A percentile compares a stretch with the other conserved stretches of the same genome.
Evolutionary conservation across 2,888 invertebrate species (phyloP).

Genomic region (Iphiclides podalirius): DNA sequence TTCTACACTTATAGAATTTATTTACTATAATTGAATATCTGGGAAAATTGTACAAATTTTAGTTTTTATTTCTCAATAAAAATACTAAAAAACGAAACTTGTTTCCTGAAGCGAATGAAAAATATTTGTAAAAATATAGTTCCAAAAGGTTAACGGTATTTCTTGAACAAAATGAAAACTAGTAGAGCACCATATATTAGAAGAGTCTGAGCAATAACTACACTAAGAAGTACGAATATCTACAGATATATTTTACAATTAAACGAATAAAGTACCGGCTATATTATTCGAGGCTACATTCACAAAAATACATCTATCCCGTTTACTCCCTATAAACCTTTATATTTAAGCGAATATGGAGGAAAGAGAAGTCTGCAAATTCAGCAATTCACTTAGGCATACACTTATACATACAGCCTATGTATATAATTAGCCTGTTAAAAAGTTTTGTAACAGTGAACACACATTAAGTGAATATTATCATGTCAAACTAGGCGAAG

Average conservation of each 20-base stretch:
- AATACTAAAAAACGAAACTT: too few species aligned
- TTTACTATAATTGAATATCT: too few species aligned
- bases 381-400: constrained; percentile 42
- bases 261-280: constrained; percentile 6
- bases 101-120: constrained; percentile 2
- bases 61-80: too few species aligned
- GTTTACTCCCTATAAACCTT: constrained; percentile 50
- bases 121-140: constrained; percentile 9
- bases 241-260: constrained; percentile 21
- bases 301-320: constrained; percentile 29
- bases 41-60: too few species aligned
- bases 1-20: too few species aligned
- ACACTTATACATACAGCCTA: constrained; percentile 59
- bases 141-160: constrained; percentile 8
- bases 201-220: constrained; percentile 44
- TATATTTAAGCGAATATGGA: constrained; percentile 64
- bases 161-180: constrained; percentile 6
- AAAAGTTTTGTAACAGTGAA: constrained; percentile 32
- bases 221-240: constrained; percentile 8
- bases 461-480: constrained; percentile 30
- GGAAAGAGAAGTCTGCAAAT: constrained; percentile 52
- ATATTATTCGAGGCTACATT: constrained; percentile 19
- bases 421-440: constrained; percentile 64
- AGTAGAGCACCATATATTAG: constrained; percentile 49
- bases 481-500: too few species aligned